Conservation (phyloP, 2,797 vertebrate species). For the Paramormyrops hopkinsi region DNA sequence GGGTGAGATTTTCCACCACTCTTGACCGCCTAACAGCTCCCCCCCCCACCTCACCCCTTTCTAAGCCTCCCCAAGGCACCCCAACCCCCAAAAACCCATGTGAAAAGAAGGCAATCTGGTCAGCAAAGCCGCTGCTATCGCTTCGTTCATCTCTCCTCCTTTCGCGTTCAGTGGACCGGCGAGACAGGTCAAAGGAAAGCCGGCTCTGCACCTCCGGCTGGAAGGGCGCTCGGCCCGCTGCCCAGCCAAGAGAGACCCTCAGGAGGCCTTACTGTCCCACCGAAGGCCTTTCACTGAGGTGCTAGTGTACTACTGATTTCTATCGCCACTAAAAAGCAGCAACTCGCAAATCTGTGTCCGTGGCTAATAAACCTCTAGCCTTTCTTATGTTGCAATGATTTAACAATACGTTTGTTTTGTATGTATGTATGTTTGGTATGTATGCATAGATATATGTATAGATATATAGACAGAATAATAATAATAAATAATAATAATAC, state of each 20-base stretch:
- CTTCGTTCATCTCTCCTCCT: neutral
- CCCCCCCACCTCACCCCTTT: neutral
- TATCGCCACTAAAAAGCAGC: neutral
- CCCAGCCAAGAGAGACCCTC: neutral
- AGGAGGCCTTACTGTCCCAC: neutral
- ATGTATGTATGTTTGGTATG: neutral
- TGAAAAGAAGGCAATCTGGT: constrained; percentile 9
- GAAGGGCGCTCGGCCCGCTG: neutral
- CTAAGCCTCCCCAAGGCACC: neutral
- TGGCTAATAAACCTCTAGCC: neutral
- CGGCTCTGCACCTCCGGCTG: neutral
- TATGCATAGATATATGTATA: neutral
- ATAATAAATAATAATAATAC: neutral
- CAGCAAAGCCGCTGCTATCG: neutral
- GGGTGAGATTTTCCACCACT: constrained; percentile 8
- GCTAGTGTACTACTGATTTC: neutral
- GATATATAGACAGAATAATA: neutral
- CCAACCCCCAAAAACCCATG: neutral
- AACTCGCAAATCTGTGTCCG: neutral
- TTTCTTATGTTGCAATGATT: neutral
- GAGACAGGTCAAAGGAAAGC: neutral
- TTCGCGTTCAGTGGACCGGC: constrained; percentile 3
- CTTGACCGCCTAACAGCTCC: neutral
- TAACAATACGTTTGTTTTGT: neutral
- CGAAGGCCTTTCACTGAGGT: neutral